Conservation (phyloP, 2,888 invertebrate genomes). For the Coelopa pilipes region DNA sequence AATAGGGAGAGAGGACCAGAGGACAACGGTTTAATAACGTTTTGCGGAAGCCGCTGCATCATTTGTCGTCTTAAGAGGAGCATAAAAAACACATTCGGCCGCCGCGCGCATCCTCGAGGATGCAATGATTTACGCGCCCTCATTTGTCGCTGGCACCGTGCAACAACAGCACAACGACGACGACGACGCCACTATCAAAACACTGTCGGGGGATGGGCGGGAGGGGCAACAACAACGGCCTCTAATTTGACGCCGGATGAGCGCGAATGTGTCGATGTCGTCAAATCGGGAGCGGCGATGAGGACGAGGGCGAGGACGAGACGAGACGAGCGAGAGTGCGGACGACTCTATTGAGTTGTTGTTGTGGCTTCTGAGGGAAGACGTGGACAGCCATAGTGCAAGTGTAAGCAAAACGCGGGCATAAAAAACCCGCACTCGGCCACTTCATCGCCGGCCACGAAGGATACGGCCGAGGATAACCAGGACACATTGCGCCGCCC, state of each 20-base stretch:
- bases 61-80: slow-evolving; percentile 32
- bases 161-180: not conserved
- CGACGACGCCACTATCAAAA: slow-evolving; percentile 6
- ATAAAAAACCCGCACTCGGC: not conserved
- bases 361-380: not conserved
- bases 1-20: no score
- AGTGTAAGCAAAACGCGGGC: slow-evolving; percentile 24
- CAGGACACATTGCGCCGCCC: slow-evolving; percentile 17
- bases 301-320: no score
- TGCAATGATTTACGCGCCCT: slow-evolving; percentile 29
- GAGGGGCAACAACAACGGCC: not conserved
- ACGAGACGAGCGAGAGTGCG: no score
- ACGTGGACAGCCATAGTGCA: slow-evolving; percentile 17
- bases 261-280: slow-evolving; percentile 32
- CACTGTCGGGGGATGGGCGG: no score
- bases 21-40: slow-evolving; percentile 22
- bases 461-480: not conserved
- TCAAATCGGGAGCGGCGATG: slow-evolving; percentile 13
- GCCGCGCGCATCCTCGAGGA: slow-evolving; percentile 18
- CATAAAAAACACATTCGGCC: slow-evolving; percentile 29
- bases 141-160: slow-evolving; percentile 12
- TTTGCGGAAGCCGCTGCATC: slow-evolving; percentile 29
- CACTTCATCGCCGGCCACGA: not conserved
- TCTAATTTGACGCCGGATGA: slow-evolving; percentile 33
- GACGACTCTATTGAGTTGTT: no score